A percentile compares a stretch with the other conserved stretches of the same genome.
phyloP scores from a whole-genome alignment of 2,888 invertebrate species.

The Meiosimyza platycephala region DNA sequence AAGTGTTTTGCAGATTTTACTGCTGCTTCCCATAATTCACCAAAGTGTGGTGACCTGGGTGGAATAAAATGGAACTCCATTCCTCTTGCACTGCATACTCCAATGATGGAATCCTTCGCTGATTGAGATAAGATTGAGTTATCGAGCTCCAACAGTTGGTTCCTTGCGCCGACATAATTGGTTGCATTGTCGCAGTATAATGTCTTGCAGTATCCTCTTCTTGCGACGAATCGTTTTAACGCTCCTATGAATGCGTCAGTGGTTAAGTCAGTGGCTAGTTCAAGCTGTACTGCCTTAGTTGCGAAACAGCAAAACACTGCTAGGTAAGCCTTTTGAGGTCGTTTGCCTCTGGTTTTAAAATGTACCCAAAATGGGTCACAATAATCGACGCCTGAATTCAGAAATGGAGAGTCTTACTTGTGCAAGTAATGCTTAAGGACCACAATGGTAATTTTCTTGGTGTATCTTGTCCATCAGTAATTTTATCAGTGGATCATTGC shows the following conservation, averaged over 20 bases:
- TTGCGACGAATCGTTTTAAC: constrained; percentile 33
- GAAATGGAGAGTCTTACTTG: not conserved
- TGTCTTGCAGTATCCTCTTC: constrained; percentile 15
- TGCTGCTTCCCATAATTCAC: not conserved
- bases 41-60: not conserved
- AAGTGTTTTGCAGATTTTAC: not conserved
- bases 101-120: too few species aligned
- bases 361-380: too few species aligned
- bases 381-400: too few species aligned
- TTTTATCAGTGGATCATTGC: not conserved
- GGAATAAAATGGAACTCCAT: not conserved
- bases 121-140: too few species aligned
- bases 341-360: constrained; percentile 16
- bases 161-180: not conserved
- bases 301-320: not conserved
- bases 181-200: too few species aligned
- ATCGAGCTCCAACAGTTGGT: too few species aligned
- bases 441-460: not conserved
- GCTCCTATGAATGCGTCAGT: constrained; percentile 35
- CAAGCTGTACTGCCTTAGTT: constrained; percentile 37
- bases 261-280: constrained; percentile 35
- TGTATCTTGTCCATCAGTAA: not conserved
- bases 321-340: constrained; percentile 33
- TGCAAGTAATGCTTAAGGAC: not conserved
- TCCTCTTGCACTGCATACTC: not conserved